Percentiles rank a stretch among this genome's conserved stretches.
These are phyloP conservation scores for Coboldia fuscipes DNA, from an alignment of 1,140 invertebrate genomes.

Conservation along the genomic window DNA sequence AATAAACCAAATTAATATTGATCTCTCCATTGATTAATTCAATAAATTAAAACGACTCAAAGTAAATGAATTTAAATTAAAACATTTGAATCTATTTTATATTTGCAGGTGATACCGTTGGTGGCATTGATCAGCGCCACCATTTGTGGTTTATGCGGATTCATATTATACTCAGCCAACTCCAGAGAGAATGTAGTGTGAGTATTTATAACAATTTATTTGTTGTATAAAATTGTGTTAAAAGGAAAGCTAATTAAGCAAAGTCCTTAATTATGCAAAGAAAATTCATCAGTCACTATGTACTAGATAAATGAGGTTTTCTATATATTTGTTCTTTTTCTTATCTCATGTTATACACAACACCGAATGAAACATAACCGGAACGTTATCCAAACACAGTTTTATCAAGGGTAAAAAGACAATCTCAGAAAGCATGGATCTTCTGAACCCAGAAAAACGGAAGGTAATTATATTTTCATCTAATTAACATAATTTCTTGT, in stretches of 20 bases:
- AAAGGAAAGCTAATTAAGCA: too few relatives aligned
- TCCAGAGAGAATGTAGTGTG: constrained; percentile 21
- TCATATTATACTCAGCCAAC: constrained; percentile 10
- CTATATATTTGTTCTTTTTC: too few relatives aligned
- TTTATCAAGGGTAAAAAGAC: too few relatives aligned
- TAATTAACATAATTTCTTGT: too few relatives aligned
- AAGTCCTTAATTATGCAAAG: too few relatives aligned
- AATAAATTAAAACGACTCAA: not conserved
- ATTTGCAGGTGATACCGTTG: constrained; percentile 19
- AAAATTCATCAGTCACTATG: too few relatives aligned
- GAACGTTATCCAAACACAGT: too few relatives aligned
- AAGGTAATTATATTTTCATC: not conserved
- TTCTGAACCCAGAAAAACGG: constrained; percentile 6
- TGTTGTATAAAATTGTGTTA: too few relatives aligned
- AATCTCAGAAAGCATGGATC: constrained; percentile 15
- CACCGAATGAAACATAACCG: too few relatives aligned
- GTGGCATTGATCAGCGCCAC: constrained; percentile 7
- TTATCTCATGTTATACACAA: too few relatives aligned
- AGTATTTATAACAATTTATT: too few relatives aligned
- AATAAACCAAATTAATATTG: constrained; percentile 1
- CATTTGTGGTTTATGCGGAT: constrained; percentile 5
- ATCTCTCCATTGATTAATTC: constrained; percentile 9
- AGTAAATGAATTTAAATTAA: not conserved
- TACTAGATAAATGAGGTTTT: too few relatives aligned
- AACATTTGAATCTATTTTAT: constrained; percentile 4